Base-by-base conservation (phyloP, 2,113 vertebrate species). In the Sapayoa aenigma region DNA sequence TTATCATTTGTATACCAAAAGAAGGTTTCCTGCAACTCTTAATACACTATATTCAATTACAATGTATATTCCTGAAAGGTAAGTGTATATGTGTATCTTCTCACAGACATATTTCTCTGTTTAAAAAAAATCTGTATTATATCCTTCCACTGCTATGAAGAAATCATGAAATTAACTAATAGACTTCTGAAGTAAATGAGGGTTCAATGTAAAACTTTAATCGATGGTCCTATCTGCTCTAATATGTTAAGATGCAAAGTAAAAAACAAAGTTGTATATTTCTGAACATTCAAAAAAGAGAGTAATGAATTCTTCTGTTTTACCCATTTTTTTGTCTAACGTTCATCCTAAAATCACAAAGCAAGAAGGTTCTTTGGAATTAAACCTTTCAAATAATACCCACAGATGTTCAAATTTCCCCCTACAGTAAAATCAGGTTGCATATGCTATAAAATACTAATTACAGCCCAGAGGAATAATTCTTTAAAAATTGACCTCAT, bases 401-500 rank as follows among this genome's bases (percentile, higher is more conserved):
- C 62, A 85, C 59, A 93, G 84, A 92, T 94, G 86, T 94, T 95
- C 90, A 94, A 96, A 96, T 93, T 97, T 95, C 95, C 78, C 94
- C 84, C 95, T 96, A 95, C 90, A 94, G 92, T 93, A 93, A 90
- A 44, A 96, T 97, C 97, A 97, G 89, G 97, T 97, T 96, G 93
- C 91, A 94, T 95, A 96, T 95, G 87, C 82, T 97, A 94, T 92
- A 89, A 96, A 97, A 97, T 93, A 97, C 96, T 98, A 98, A 98
- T 98, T 98, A 97, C 90, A 97, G 94, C 96, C 97, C 89, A 96
- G 78, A 96, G 97, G 94, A 97, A 97, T 92, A 84, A 95, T 97
- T 98, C 96, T 95, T 97, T 96, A 97, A 98, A 98, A 98, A 96
- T 95, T 98, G 97, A 98, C 97, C 90, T 94, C 44, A 93, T 78